Evolutionary conservation across 2,797 vertebrate species (phyloP).

Genomic region (Enteromius mattozi): DNA sequence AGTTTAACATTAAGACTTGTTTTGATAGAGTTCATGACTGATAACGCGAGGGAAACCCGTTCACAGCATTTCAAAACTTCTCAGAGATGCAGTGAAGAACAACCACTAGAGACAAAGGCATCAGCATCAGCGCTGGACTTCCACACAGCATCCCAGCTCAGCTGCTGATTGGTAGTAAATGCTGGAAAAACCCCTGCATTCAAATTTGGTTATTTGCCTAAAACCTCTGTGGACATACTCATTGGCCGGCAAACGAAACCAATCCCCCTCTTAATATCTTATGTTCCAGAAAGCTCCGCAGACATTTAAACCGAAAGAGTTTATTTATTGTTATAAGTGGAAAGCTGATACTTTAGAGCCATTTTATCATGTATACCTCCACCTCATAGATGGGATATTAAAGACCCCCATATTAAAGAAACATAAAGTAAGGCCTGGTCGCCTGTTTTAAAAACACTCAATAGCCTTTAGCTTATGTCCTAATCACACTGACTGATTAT

Average conservation of each 20-base stretch:
- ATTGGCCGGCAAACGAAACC: background rate
- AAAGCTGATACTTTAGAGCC: slow-evolving; percentile 17
- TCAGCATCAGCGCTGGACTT: background rate
- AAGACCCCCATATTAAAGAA: background rate
- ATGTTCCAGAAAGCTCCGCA: background rate
- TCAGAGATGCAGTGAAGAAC: background rate
- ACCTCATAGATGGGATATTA: background rate
- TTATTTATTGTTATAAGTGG: background rate
- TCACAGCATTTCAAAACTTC: background rate
- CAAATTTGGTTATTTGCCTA: slow-evolving; percentile 25
- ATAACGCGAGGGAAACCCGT: slow-evolving; percentile 7
- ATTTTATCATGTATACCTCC: background rate
- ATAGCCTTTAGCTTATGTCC: background rate
- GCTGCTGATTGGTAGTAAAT: slow-evolving; percentile 11
- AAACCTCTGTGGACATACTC: slow-evolving; percentile 16
- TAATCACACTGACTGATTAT: background rate
- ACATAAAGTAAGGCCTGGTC: background rate
- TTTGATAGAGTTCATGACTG: background rate
- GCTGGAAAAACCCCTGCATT: slow-evolving; percentile 23
- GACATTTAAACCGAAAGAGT: background rate
- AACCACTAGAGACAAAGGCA: background rate
- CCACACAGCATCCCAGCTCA: slow-evolving; percentile 4
- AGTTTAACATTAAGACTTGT: background rate
- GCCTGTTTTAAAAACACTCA: background rate
- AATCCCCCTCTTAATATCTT: background rate